phyloP scores from a whole-genome alignment of 2,888 invertebrate genomes.

The Theretra japonica region DNA sequence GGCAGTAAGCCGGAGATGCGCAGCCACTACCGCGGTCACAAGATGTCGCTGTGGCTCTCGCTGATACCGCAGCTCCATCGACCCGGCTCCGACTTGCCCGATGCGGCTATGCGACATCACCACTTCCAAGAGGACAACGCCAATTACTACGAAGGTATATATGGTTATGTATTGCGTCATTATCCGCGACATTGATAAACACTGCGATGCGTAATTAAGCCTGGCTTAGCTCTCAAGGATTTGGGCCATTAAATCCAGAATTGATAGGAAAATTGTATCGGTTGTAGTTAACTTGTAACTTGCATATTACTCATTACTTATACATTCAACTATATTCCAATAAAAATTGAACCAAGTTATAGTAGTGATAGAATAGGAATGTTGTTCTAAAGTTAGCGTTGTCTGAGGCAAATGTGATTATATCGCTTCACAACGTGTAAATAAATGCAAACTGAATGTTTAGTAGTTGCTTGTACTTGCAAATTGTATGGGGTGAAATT shows the following conservation, averaged over 20 bases:
- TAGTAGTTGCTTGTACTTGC: constrained; percentile 28
- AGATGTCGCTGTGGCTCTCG: constrained; percentile 96
- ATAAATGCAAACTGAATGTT: constrained; percentile 26
- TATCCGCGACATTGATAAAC: constrained; percentile 18
- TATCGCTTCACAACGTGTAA: constrained; percentile 21
- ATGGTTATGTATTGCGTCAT: constrained; percentile 1
- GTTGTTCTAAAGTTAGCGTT: background rate
- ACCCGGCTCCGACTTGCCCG: constrained; percentile 89
- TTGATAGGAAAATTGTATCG: background rate
- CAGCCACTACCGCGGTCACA: constrained; percentile 97
- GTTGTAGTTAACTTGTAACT: background rate
- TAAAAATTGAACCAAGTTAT: no score
- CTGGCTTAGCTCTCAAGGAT: background rate
- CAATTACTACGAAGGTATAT: constrained; percentile 90
- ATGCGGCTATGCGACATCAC: constrained; percentile 94
- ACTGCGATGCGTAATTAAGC: constrained; percentile 5
- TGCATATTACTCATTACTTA: background rate
- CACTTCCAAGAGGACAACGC: constrained; percentile 93
- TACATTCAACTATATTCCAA: no score
- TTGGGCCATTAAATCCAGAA: background rate
- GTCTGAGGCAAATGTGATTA: constrained; percentile 26
- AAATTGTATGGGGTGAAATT: constrained; percentile 22
- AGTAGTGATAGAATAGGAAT: background rate
- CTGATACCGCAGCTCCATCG: constrained; percentile 95
- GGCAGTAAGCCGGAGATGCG: constrained; percentile 91